Evolutionary conservation across 2,113 vertebrate species (phyloP).

Genomic region (Oryzias javanicus): DNA sequence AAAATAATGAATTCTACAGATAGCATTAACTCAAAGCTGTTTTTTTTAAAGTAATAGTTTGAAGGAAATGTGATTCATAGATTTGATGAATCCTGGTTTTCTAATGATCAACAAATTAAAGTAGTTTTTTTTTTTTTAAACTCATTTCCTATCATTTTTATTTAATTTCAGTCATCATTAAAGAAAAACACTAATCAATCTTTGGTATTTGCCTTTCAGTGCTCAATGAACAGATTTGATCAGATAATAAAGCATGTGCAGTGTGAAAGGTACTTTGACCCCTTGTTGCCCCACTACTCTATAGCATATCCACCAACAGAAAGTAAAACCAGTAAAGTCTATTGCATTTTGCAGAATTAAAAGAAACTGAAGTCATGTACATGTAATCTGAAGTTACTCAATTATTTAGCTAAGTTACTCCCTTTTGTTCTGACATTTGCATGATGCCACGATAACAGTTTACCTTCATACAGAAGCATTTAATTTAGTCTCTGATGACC

Average conservation of each 20-base stretch:
- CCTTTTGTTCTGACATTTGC: slow-evolving; percentile 14
- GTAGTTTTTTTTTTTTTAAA: too few species aligned
- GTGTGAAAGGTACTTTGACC: slow-evolving; percentile 46
- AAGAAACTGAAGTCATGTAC: too few species aligned
- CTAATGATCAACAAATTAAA: too few species aligned
- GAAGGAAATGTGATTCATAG: too few species aligned
- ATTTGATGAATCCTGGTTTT: too few species aligned
- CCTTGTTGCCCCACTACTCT: slow-evolving; percentile 21
- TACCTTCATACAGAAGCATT: background rate
- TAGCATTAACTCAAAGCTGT: too few species aligned
- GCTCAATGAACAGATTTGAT: background rate
- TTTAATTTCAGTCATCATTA: too few species aligned
- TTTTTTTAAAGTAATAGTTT: too few species aligned
- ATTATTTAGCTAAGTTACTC: slow-evolving; percentile 8
- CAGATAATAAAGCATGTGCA: slow-evolving; percentile 23
- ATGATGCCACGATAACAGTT: background rate
- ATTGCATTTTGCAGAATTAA: background rate
- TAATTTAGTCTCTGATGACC: slow-evolving; percentile 10
- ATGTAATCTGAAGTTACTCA: background rate
- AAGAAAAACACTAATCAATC: too few species aligned
- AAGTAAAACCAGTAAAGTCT: background rate
- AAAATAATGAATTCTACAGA: too few species aligned
- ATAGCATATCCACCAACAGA: slow-evolving; percentile 15
- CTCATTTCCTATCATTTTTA: too few species aligned
- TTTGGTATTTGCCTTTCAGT: background rate